A percentile compares a stretch with the other conserved stretches of the same genome.
Conservation (phyloP, 92 coral and sea anemone genomes). For the Montipora capitata region DNA sequence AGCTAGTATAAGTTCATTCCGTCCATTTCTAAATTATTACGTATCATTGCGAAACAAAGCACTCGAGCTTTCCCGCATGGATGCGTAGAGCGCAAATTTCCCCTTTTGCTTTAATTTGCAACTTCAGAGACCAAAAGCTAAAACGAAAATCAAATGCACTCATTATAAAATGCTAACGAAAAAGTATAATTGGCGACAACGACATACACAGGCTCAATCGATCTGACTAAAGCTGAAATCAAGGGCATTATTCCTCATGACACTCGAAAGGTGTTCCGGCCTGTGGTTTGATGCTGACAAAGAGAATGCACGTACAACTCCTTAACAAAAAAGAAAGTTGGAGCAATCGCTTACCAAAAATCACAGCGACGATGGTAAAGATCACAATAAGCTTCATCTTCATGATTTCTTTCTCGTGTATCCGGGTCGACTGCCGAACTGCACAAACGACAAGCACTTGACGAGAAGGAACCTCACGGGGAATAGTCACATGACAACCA, state of each 20-base stretch:
- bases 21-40: too few species aligned
- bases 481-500: slow-evolving; percentile 56
- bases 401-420: slow-evolving; percentile 1
- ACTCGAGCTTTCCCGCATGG: too few species aligned
- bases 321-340: background rate
- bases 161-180: too few species aligned
- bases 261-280: too few species aligned
- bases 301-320: background rate
- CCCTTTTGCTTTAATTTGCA: too few species aligned
- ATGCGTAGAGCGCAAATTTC: too few species aligned
- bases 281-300: background rate
- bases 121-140: background rate
- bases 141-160: background rate
- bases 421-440: background rate
- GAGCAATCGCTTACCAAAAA: slow-evolving; percentile 22
- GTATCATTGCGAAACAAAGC: too few species aligned
- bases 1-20: too few species aligned
- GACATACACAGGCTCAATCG: too few species aligned
- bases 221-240: background rate
- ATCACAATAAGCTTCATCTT: slow-evolving; percentile 21
- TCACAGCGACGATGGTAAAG: slow-evolving; percentile 11
- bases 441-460: too few species aligned
- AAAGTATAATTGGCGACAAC: too few species aligned
- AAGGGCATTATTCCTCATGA: background rate
- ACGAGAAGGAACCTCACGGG: background rate